phyloP scores from a whole-genome alignment of 2,113 vertebrate species.

The Notechis scutatus region DNA sequence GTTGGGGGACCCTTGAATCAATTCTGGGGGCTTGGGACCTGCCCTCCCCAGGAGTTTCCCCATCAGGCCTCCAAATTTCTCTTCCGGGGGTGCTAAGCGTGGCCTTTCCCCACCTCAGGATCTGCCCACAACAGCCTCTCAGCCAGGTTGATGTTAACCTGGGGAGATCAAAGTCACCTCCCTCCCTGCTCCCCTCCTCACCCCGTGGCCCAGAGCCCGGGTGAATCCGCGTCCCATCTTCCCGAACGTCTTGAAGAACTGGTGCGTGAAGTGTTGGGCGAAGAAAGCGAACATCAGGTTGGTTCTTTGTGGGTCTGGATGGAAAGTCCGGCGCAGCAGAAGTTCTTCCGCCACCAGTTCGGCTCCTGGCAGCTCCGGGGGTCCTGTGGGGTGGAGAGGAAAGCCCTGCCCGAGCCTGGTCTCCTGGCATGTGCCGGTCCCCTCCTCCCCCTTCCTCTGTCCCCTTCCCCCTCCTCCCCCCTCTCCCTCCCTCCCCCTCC shows the following conservation, averaged over 20 bases:
- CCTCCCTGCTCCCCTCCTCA: slow-evolving; percentile 52
- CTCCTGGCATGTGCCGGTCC: background rate
- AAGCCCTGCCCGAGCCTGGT: background rate
- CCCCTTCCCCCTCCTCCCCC: accelerated
- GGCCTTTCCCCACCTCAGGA: background rate
- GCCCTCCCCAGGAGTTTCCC: background rate
- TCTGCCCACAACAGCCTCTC: too few species aligned
- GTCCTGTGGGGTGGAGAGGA: slow-evolving; percentile 69
- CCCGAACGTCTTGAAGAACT: slow-evolving; percentile 90
- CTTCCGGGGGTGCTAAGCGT: accelerated
- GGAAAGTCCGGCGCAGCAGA: slow-evolving; percentile 78
- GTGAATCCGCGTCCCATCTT: slow-evolving; percentile 82
- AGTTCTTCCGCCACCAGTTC: slow-evolving; percentile 73
- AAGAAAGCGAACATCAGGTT: slow-evolving; percentile 97
- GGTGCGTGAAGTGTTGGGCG: slow-evolving; percentile 96
- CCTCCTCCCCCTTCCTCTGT: too few species aligned
- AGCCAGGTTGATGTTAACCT: too few species aligned
- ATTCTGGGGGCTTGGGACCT: background rate
- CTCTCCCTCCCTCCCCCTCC: too few species aligned
- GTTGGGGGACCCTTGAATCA: background rate
- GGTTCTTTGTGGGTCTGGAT: slow-evolving; percentile 82
- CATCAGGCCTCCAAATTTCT: background rate
- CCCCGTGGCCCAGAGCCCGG: slow-evolving; percentile 87
- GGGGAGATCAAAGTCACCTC: background rate
- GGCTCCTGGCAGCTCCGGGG: slow-evolving; percentile 78